Base-by-base conservation (phyloP, 2,888 invertebrate species). In the Synanthedon andrenaeformis region DNA sequence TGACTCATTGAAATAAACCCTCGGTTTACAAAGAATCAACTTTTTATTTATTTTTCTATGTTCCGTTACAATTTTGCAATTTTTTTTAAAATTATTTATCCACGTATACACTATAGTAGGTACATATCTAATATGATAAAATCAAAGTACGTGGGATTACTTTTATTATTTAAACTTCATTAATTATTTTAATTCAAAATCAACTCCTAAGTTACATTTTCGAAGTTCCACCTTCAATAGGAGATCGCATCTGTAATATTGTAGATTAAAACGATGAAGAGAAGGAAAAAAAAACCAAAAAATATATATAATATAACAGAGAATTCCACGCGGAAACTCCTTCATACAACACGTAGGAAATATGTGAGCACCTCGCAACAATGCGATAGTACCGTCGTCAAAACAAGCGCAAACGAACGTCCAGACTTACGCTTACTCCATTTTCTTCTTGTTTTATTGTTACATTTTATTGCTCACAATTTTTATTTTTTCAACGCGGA, bases 61-160 rank as follows among this genome's bases (percentile, higher is more conserved):
- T 77, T 79, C 74, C 72, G 78, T 85, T 84, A 86, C 85, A 86
- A 79, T 87, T 87, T 87, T 85, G 79, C 86, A 77, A 80, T 85
- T 85, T 87, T 81, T 83, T 82, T 85, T 74, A 66, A 45, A 68
- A 74, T 79, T 78, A 69, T 76, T 76, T 76, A 81, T 35, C 79
- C 82, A 84, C 82, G 67, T 76, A 73, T 81, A 82, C 80, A 83
- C 76, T 82, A 35, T 35, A 35, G 35, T 35, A 35, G 35, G 10
- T 35, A 35, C 23, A 77, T 79, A 79, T 81, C 78, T 82, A 84
- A 81, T 83, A 84, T 84, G 82, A 84, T 84, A 79, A 85, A 84
- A 82, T 82, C 72, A 77, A 78, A 79, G 75, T 79, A 84, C 68
- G 77, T 82, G 82, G 79, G 82, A 83, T 84, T 77, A 79, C 23